Conservation (phyloP, 2,888 invertebrate genomes). For the Tanypteryx hageni region DNA sequence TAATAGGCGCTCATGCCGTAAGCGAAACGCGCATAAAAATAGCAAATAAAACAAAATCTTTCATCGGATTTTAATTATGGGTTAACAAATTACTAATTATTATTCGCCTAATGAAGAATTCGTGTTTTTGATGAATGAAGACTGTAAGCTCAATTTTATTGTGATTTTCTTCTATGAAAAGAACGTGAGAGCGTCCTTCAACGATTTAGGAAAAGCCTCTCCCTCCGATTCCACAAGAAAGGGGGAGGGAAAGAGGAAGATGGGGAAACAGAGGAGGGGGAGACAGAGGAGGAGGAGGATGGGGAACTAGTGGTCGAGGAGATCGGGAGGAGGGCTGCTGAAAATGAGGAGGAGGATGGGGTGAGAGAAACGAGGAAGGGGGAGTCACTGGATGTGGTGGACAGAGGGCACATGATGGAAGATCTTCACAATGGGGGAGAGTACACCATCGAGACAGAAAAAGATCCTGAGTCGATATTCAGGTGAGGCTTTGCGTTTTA, state of each 20-base stretch:
- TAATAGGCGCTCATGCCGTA: too few species aligned
- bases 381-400: constrained; percentile 29
- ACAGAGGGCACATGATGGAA: constrained; percentile 42
- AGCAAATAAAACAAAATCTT: too few species aligned
- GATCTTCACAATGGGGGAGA: constrained; percentile 45
- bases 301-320: constrained; percentile 58
- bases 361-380: not conserved
- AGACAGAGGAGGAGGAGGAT: constrained; percentile 70
- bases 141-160: not conserved
- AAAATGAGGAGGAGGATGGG: not conserved
- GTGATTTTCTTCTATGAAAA: constrained; percentile 56
- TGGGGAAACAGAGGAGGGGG: constrained; percentile 73
- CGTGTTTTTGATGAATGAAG: too few species aligned
- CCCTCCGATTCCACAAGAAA: constrained; percentile 79
- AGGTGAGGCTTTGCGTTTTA: constrained; percentile 7
- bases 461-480: constrained; percentile 66
- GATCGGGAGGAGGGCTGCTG: not conserved
- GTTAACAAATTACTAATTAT: too few species aligned
- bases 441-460: constrained; percentile 47
- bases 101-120: too few species aligned
- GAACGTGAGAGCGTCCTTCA: constrained; percentile 80
- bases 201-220: constrained; percentile 84
- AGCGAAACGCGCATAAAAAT: too few species aligned
- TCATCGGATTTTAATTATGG: too few species aligned
- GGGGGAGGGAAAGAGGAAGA: constrained; percentile 76